Base-by-base conservation (phyloP, 2,888 invertebrate genomes). In the Pecten maximus region DNA sequence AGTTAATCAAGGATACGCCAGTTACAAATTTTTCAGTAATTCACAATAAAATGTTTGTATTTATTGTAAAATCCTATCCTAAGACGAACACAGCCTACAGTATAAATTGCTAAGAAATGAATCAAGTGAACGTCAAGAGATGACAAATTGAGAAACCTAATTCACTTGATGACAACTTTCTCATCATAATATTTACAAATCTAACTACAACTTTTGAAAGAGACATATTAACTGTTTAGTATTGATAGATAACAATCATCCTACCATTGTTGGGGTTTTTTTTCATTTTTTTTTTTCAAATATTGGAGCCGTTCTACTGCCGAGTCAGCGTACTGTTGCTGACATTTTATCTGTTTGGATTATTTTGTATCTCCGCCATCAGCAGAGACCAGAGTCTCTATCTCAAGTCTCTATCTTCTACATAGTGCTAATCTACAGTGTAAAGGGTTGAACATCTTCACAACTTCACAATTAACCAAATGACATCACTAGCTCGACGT, bases 301-400 rank as follows among this genome's bases (percentile, higher is more conserved):
- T 28, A 6, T 12, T 54, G 35, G 28, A 74, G 35, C 28, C 35
- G 35, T 74, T 10, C 10, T 16, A 74, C 74, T 74, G 74, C 74
- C 15, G 35, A 74, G 15, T 28, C 74, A 74, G 74, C 74, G 16
- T 28, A 74, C 15, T 50, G 1, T 28, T 28, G 60, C 60, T 28
- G 60, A 60, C 60, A 74, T 74, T 74, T 74, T 74, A 74, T 74
- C 74, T 35, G 74, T 12, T 74, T 74, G 28, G 74, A 28, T 74
- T 74, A 74, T 74, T 74, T 74, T 28, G 74, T 74, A 74, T 74
- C 74, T 4, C 74, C 35, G 12, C 23, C 74, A 74, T 74, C 74
- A 74, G 28, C 74, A 15, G 74, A 74, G 74, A 74, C 74, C 12
- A 0, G 35, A 74, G 74, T 23, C 74, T 74, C 74, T 35, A 35